Conservation (phyloP, 2,888 invertebrate genomes). For the Pedicia rivosa region DNA sequence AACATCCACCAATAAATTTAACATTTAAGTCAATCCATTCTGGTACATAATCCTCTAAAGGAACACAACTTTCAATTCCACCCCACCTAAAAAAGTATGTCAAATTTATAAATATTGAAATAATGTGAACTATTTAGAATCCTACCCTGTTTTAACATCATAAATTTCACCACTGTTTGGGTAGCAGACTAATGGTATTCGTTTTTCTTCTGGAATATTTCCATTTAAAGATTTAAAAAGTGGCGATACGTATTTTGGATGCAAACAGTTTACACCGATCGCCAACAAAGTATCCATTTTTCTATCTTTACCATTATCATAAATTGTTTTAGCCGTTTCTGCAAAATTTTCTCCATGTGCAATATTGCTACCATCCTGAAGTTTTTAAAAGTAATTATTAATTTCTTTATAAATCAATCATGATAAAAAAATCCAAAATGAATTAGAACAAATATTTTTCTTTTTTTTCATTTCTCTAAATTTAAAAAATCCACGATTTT, state of each 20-base stretch:
- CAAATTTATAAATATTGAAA: conserved; percentile 2
- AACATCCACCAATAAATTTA: conserved; percentile 81
- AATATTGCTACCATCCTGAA: conserved; percentile 40
- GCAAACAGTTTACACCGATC: conserved; percentile 78
- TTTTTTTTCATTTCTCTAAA: background rate
- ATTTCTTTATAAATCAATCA: background rate
- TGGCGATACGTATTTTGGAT: conserved; percentile 44
- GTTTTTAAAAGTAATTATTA: background rate
- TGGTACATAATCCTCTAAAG: conserved; percentile 53
- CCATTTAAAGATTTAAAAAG: conserved; percentile 41
- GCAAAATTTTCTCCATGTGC: conserved; percentile 70
- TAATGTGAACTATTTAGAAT: conserved; percentile 1
- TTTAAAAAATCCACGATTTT: background rate
- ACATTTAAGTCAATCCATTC: conserved; percentile 74
- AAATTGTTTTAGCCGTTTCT: conserved; percentile 53
- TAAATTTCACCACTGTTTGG: conserved; percentile 66
- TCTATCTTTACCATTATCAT: conserved; percentile 37
- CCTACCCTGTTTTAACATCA: conserved; percentile 19
- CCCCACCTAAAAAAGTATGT: conserved; percentile 41
- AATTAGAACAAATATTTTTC: background rate
- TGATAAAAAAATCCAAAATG: background rate
- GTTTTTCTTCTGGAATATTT: conserved; percentile 26
- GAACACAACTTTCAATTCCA: conserved; percentile 49
- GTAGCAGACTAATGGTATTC: conserved; percentile 69
- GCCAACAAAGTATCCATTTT: conserved; percentile 58